phyloP scores from a whole-genome alignment of 2,888 invertebrate species.

The Eristalinus sepulchralis region DNA sequence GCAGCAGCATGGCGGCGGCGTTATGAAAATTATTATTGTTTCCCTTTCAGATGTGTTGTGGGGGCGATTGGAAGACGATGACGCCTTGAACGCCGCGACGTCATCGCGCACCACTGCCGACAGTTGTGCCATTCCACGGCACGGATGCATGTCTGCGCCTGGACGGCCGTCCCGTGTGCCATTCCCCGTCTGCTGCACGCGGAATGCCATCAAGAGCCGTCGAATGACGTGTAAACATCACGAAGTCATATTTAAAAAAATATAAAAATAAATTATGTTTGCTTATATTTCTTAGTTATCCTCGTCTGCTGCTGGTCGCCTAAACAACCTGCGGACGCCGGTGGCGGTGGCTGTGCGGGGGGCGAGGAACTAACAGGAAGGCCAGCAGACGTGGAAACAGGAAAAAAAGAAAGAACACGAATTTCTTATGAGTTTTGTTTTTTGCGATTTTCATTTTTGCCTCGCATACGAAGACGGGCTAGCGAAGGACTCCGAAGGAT shows the following conservation, averaged over 20 bases:
- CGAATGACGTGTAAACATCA: constrained; percentile 67
- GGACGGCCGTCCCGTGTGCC: too few relatives aligned
- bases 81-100: constrained; percentile 57
- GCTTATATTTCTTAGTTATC: constrained; percentile 16
- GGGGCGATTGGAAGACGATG: neutral
- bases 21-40: constrained; percentile 71
- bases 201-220: constrained; percentile 63
- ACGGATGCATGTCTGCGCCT: constrained; percentile 50
- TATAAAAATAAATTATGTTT: constrained; percentile 65
- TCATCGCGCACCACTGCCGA: constrained; percentile 5
- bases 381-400: neutral
- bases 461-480: neutral
- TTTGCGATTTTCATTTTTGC: neutral
- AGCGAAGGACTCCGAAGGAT: neutral
- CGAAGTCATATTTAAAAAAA: constrained; percentile 65
- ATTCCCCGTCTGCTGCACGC: constrained; percentile 39
- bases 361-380: neutral
- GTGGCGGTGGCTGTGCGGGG: neutral
- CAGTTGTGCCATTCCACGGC: neutral
- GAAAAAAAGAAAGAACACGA: neutral
- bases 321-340: neutral
- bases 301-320: neutral
- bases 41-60: constrained; percentile 2
- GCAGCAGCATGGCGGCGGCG: neutral
- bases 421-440: neutral